These are phyloP conservation scores for Leptinotarsa haldemani DNA, from an alignment of 2,888 invertebrate genomes.

Conservation along the genomic window DNA sequence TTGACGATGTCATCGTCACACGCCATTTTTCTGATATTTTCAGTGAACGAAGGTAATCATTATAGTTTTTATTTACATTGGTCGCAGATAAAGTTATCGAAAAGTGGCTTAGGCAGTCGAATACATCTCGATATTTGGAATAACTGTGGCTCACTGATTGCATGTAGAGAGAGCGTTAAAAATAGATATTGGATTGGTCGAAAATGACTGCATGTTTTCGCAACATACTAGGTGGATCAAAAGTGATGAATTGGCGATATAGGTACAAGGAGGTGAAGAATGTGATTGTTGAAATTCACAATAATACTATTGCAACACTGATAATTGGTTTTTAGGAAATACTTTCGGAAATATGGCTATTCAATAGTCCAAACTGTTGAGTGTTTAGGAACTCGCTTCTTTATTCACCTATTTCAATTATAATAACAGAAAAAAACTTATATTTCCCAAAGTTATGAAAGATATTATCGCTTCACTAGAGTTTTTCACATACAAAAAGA, in stretches of 20 bases:
- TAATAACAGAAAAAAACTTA: too few relatives aligned
- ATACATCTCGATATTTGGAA: slow-evolving; percentile 16
- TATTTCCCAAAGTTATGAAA: too few relatives aligned
- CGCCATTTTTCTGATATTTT: slow-evolving; percentile 36
- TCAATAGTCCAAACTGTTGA: too few relatives aligned
- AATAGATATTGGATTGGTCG: slow-evolving; percentile 9
- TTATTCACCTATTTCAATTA: too few relatives aligned
- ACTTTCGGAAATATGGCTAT: too few relatives aligned
- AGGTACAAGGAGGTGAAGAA: too few relatives aligned
- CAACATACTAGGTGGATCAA: background rate
- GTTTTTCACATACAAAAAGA: too few relatives aligned
- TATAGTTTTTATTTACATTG: slow-evolving; percentile 8
- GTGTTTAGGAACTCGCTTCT: too few relatives aligned
- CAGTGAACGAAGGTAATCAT: background rate
- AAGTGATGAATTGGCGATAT: background rate
- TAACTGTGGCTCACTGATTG: slow-evolving; percentile 15
- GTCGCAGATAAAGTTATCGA: slow-evolving; percentile 17
- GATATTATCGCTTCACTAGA: too few relatives aligned
- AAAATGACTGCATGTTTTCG: background rate
- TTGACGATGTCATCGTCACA: slow-evolving; percentile 45
- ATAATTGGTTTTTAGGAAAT: too few relatives aligned
- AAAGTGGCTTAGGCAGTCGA: background rate
- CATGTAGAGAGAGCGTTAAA: slow-evolving; percentile 3
- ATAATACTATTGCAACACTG: too few relatives aligned
- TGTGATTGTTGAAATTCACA: too few relatives aligned